These are phyloP conservation scores for Astyanax mexicanus DNA, from an alignment of 2,797 vertebrate species.

Conservation along the genomic window DNA sequence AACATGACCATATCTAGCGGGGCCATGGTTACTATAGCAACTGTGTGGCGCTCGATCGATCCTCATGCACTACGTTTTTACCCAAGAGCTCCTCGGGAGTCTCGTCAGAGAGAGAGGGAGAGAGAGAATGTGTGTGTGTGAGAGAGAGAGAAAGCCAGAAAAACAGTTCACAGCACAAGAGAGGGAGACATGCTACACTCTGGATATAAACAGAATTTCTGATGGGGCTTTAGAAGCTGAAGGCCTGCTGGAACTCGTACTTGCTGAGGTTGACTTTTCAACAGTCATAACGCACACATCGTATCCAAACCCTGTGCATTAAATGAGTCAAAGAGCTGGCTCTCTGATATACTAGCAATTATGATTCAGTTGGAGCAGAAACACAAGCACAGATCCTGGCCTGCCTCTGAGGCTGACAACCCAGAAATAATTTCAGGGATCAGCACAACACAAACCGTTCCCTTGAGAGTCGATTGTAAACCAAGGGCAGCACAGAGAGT, in stretches of 20 bases:
- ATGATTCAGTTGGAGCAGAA: not conserved
- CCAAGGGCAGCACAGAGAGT: not conserved
- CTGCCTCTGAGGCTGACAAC: not conserved
- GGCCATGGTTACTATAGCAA: constrained; percentile 77
- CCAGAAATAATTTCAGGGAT: constrained; percentile 14
- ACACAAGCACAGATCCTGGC: not conserved
- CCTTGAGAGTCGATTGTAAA: constrained; percentile 12
- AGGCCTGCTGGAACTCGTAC: not conserved
- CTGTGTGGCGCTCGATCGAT: constrained; percentile 69
- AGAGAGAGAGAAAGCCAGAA: constrained; percentile 15
- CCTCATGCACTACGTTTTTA: constrained; percentile 62
- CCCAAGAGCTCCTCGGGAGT: constrained; percentile 64
- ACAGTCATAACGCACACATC: not conserved
- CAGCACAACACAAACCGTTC: constrained; percentile 8
- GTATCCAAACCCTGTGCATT: not conserved
- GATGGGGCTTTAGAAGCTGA: not conserved
- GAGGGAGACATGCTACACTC: not conserved
- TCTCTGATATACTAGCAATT: not conserved
- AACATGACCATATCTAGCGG: constrained; percentile 58
- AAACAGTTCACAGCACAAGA: not conserved
- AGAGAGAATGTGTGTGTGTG: not conserved
- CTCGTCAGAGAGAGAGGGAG: constrained; percentile 66
- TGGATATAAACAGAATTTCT: not conserved
- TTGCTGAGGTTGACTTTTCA: not conserved
- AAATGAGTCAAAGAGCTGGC: not conserved